A percentile compares a stretch with the other conserved stretches of the same genome.
Conservation (phyloP, 2,113 vertebrate species). For the Neopipo cinnamomea region DNA sequence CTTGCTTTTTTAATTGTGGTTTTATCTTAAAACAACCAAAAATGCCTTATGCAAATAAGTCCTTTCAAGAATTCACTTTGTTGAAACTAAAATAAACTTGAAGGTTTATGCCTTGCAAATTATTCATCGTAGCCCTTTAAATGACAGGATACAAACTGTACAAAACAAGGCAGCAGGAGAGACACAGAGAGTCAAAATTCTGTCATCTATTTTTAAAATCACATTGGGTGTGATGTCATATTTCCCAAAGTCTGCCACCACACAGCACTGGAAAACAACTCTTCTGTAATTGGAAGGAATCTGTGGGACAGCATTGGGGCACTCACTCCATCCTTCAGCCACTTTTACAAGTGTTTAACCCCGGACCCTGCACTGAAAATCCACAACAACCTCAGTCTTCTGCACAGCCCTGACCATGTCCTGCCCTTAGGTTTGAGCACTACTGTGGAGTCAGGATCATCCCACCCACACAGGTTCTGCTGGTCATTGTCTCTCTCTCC, state of each 20-base stretch:
- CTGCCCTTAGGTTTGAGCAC: not conserved
- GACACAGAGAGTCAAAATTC: not conserved
- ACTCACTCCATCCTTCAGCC: not conserved
- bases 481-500: too few species aligned
- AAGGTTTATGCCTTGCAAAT: slow-evolving; percentile 25
- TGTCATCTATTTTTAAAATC: not conserved
- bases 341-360: not conserved
- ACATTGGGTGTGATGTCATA: not conserved
- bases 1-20: not conserved
- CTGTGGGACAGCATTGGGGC: accelerated
- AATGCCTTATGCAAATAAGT: slow-evolving; percentile 40
- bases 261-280: not conserved
- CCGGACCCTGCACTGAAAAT: accelerated
- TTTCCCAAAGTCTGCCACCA: not conserved
- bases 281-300: too few species aligned
- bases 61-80: slow-evolving; percentile 41
- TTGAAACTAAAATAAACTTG: slow-evolving; percentile 50
- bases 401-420: not conserved
- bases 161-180: not conserved
- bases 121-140: slow-evolving; percentile 3
- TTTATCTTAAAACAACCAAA: slow-evolving; percentile 67
- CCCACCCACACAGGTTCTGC: not conserved
- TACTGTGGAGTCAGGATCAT: not conserved
- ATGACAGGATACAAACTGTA: not conserved
- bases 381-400: not conserved